Percentiles rank a stretch among this genome's conserved stretches.
Evolutionary conservation across 92 coral and sea anemone genomes (phyloP).

Genomic region (Epizoanthus ramosus): DNA sequence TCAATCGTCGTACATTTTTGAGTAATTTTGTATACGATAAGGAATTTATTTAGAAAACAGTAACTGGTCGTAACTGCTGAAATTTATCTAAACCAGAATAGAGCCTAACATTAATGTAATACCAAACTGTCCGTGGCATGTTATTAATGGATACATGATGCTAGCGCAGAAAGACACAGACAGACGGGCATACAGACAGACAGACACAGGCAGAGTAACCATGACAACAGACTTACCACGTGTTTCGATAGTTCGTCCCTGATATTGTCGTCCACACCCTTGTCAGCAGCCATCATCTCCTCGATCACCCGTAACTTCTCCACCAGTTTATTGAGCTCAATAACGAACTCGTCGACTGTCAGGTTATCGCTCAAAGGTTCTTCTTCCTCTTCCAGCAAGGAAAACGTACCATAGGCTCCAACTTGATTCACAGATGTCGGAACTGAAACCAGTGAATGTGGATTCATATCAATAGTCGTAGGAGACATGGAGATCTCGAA

Average conservation of each 20-base stretch:
- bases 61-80: no score
- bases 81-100: no score
- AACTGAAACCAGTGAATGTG: background rate
- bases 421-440: slow-evolving; percentile 1
- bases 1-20: no score
- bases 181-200: background rate
- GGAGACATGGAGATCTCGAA: background rate
- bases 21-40: no score
- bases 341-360: slow-evolving; percentile 80
- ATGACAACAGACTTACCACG: slow-evolving; percentile 71
- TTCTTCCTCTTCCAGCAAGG: slow-evolving; percentile 71
- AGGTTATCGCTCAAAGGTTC: slow-evolving; percentile 66
- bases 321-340: slow-evolving; percentile 83
- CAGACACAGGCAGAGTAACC: background rate
- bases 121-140: no score
- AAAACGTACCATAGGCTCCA: slow-evolving; percentile 34
- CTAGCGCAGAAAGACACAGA: background rate
- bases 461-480: background rate
- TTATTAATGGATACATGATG: no score
- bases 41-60: no score
- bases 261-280: slow-evolving; percentile 65
- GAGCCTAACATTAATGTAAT: no score
- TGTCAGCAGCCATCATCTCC: slow-evolving; percentile 76
- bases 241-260: slow-evolving; percentile 92
- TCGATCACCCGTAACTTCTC: slow-evolving; percentile 90